Evolutionary conservation across 2,888 invertebrate genomes (phyloP).

Genomic region (Eupithecia subumbrata): DNA sequence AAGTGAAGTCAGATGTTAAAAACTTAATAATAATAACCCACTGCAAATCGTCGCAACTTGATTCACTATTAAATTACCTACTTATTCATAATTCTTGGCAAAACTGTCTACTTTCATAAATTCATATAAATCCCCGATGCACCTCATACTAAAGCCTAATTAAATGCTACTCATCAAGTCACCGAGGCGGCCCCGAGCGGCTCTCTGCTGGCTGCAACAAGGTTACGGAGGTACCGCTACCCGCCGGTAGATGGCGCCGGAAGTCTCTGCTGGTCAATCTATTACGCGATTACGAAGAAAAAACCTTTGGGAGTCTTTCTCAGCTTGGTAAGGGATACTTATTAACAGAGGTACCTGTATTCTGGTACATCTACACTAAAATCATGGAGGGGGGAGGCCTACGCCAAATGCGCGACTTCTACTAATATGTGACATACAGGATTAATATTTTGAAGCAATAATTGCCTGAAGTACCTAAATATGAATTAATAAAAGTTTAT

Average conservation of each 20-base stretch:
- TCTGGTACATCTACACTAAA: not conserved
- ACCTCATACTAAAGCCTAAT: not conserved
- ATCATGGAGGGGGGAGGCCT: too few species aligned
- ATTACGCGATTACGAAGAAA: not conserved
- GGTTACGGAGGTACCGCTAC: not conserved
- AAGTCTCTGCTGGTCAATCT: not conserved
- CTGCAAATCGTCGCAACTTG: not conserved
- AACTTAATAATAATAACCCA: not conserved
- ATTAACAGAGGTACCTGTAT: not conserved
- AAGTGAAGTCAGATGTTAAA: not conserved
- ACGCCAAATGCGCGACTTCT: too few species aligned
- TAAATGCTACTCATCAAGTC: not conserved
- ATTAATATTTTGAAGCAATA: too few species aligned
- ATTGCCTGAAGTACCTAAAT: too few species aligned
- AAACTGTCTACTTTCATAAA: not conserved
- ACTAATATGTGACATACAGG: too few species aligned
- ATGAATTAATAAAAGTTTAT: too few species aligned
- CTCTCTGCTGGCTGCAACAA: not conserved
- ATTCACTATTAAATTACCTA: too few species aligned
- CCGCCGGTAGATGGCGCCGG: conserved; percentile 5
- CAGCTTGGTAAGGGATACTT: not conserved
- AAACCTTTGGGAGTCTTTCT: not conserved
- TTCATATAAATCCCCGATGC: not conserved
- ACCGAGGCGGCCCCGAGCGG: not conserved
- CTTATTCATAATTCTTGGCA: not conserved